These are phyloP conservation scores for Clarias macrocephalus DNA, from an alignment of 2,113 vertebrate genomes.

Conservation along the genomic window DNA sequence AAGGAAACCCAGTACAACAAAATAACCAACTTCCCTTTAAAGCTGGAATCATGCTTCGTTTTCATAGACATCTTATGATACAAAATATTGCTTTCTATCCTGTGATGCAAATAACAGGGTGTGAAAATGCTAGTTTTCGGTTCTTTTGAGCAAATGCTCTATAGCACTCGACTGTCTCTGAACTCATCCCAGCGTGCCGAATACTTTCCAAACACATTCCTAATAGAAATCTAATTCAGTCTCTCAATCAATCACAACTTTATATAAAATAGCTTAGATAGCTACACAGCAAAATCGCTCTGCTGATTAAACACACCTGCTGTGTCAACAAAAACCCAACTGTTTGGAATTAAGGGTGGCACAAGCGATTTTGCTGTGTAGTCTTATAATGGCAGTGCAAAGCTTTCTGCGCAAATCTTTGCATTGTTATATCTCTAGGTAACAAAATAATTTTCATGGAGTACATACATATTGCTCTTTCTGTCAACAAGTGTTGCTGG, in stretches of 20 bases:
- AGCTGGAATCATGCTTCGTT: slow-evolving; percentile 73
- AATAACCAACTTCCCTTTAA: slow-evolving; percentile 77
- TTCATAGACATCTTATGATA: slow-evolving; percentile 53
- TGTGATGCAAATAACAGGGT: slow-evolving; percentile 41
- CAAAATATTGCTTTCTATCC: slow-evolving; percentile 43
- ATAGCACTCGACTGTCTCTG: slow-evolving; percentile 79
- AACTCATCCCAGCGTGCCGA: slow-evolving; percentile 79
- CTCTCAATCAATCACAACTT: slow-evolving; percentile 79
- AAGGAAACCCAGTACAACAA: slow-evolving; percentile 61
- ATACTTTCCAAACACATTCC: slow-evolving; percentile 76
- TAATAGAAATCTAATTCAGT: slow-evolving; percentile 80
- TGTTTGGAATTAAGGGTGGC: neutral
- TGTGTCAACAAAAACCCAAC: neutral
- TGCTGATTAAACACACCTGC: slow-evolving; percentile 56
- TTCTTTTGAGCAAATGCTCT: slow-evolving; percentile 79
- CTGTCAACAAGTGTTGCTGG: slow-evolving; percentile 26
- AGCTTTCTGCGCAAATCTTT: slow-evolving; percentile 79
- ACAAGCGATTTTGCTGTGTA: slow-evolving; percentile 52
- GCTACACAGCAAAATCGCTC: slow-evolving; percentile 6
- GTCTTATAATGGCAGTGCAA: slow-evolving; percentile 86
- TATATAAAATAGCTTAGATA: slow-evolving; percentile 68
- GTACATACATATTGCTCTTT: slow-evolving; percentile 28
- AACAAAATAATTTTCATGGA: slow-evolving; percentile 52
- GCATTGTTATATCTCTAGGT: slow-evolving; percentile 71
- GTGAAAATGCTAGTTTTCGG: slow-evolving; percentile 85